Base-by-base conservation (phyloP, 1,140 invertebrate species). In the Listronotus bonariensis region DNA sequence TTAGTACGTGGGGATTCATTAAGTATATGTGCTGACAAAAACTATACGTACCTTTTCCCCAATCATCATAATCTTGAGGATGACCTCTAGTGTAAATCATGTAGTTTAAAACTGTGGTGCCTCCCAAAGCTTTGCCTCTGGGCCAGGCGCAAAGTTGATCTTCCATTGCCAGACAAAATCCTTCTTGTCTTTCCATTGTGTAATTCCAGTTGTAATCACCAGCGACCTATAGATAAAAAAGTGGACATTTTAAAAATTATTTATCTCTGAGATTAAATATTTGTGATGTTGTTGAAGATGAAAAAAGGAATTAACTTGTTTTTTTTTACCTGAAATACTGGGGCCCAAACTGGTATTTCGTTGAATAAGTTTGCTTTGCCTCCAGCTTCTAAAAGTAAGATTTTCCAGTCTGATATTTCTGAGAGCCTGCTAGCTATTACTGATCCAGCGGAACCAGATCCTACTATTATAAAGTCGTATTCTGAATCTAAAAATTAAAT, bases 341-440 rank as follows among this genome's bases (percentile, higher is more conserved):
- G 63, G 10, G 68, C 68, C 15, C 41, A 32, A 9, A 68, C 8
- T 11, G 68, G 68, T 18, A 70, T 49, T 20, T 64, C 9, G 9
- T 48, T 65, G 31, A 68, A 61, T 42, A 34, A 15, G 87, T 84
- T 88, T 70, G 92, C 91, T 74, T 90, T 86, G 14, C 86, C 85
- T 11, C 92, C 92, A 0, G 91, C 91, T 78, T 95, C 92, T 43
- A 95, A 65, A 1, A 94, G 81, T 53, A 94, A 77, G 0, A 94
- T 87, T 2, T 85, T 89, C 88, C 89, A 90, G 72, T 91, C 87
- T 49, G 82, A 76, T 12, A 89, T 78, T 75, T 92, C 90, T 0
- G 92, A 92, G 42, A 96, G 81, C 38, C 94, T 84, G 62, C 89
- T 93, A 6, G 94, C 93, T 43, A 97, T 79, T n/a, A 96, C 93